phyloP scores from a whole-genome alignment of 1,140 invertebrate species.

The Camponotus floridanus region DNA sequence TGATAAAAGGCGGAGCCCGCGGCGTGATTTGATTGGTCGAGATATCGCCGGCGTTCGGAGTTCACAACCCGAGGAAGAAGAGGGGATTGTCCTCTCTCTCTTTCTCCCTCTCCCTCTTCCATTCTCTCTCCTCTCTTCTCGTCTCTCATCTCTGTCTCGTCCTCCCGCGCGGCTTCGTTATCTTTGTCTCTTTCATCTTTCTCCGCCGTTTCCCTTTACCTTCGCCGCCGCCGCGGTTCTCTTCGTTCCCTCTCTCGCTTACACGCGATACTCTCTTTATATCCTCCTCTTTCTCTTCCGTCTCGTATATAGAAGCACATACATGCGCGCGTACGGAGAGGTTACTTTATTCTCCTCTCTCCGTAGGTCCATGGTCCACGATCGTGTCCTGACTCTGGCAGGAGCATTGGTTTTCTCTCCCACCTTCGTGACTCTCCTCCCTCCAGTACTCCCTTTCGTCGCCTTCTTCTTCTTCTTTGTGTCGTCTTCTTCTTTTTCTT shows the following conservation, averaged over 20 bases:
- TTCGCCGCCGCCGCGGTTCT: slow-evolving; percentile 52
- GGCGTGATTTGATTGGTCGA: slow-evolving; percentile 86
- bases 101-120: slow-evolving; percentile 66
- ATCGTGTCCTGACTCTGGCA: slow-evolving; percentile 79
- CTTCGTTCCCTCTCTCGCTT: slow-evolving; percentile 61
- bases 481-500: slow-evolving; percentile 51
- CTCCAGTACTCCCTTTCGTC: slow-evolving; percentile 28
- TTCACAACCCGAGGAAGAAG: slow-evolving; percentile 79
- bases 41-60: slow-evolving; percentile 86
- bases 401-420: slow-evolving; percentile 61
- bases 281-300: slow-evolving; percentile 50
- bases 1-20: slow-evolving; percentile 86
- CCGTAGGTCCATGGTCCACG: slow-evolving; percentile 75
- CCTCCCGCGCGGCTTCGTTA: slow-evolving; percentile 32
- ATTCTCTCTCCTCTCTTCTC: slow-evolving; percentile 57
- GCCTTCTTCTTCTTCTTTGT: slow-evolving; percentile 55
- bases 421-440: slow-evolving; percentile 44
- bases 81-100: slow-evolving; percentile 82
- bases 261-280: slow-evolving; percentile 62
- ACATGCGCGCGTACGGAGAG: slow-evolving; percentile 36
- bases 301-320: slow-evolving; percentile 4
- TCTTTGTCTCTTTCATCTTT: slow-evolving; percentile 57
- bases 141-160: slow-evolving; percentile 61
- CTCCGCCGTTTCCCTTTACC: slow-evolving; percentile 58
- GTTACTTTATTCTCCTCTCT: slow-evolving; percentile 73